These are phyloP conservation scores for Molorchus minor DNA, from an alignment of 2,888 invertebrate genomes.

Conservation along the genomic window DNA sequence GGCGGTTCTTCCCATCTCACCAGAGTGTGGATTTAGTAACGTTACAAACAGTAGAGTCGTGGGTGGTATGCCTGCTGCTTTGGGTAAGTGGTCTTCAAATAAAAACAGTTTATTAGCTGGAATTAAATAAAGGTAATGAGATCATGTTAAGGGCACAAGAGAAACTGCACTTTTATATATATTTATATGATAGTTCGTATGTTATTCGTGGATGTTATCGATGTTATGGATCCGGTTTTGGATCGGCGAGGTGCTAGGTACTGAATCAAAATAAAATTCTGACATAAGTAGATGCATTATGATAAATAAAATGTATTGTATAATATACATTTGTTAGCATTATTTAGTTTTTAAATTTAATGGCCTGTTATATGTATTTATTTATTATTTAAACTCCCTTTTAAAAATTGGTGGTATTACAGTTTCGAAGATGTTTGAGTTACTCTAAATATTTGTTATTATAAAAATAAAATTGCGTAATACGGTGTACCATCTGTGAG, in stretches of 20 bases:
- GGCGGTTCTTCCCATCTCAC: slow-evolving; percentile 54
- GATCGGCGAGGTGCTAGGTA: too few species aligned
- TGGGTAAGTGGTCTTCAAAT: slow-evolving; percentile 68
- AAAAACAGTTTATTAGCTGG: too few species aligned
- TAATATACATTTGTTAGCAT: neutral
- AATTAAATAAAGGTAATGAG: too few species aligned
- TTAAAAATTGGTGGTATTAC: too few species aligned
- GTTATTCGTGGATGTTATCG: too few species aligned
- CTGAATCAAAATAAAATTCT: too few species aligned
- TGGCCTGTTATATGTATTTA: neutral
- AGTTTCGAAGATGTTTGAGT: too few species aligned
- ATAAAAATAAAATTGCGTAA: neutral
- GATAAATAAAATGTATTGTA: neutral
- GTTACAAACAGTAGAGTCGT: slow-evolving; percentile 71
- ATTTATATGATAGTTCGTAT: too few species aligned
- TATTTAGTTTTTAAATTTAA: neutral
- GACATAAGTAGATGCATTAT: too few species aligned
- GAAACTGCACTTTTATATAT: too few species aligned
- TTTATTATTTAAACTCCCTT: neutral
- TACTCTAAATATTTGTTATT: neutral
- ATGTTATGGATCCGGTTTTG: too few species aligned
- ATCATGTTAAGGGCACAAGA: too few species aligned
- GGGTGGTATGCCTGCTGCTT: slow-evolving; percentile 73
- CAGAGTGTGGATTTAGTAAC: slow-evolving; percentile 73
- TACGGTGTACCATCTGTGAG: neutral